Evolutionary conservation across 64 coral and sea anemone genomes (phyloP).

Genomic region (Orbicella faveolata): DNA sequence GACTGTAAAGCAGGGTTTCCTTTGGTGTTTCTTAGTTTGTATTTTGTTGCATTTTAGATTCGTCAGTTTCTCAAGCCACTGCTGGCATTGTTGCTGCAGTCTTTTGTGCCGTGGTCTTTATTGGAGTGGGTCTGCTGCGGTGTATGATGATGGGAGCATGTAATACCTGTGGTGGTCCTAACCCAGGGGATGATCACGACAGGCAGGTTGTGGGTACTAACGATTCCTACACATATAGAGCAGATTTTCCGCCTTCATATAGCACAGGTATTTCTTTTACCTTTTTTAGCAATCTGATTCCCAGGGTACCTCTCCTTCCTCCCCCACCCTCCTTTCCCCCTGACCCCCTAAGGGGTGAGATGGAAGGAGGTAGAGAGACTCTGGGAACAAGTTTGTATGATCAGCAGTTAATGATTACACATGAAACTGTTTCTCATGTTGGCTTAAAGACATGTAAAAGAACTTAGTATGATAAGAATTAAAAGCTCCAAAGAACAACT

Average conservation of each 20-base stretch:
- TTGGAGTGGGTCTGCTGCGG: slow-evolving; percentile 74
- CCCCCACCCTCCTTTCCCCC: no score
- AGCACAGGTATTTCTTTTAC: slow-evolving; percentile 52
- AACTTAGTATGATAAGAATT: no score
- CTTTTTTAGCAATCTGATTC: neutral
- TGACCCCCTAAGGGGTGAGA: no score
- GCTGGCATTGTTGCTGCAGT: slow-evolving; percentile 87
- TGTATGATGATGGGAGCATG: slow-evolving; percentile 67
- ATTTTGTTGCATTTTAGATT: neutral
- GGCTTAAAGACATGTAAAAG: no score
- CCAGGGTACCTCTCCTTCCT: no score
- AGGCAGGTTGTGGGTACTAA: slow-evolving; percentile 55
- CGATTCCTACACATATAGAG: slow-evolving; percentile 54
- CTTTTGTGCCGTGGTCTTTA: slow-evolving; percentile 80
- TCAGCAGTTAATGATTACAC: no score
- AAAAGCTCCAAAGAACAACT: no score
- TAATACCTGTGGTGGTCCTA: slow-evolving; percentile 28
- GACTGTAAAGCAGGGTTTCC: no score
- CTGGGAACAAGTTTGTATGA: no score
- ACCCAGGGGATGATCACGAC: neutral
- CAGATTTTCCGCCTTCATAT: slow-evolving; percentile 80
- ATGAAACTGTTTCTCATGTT: no score
- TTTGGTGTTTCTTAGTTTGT: neutral
- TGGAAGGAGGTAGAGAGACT: no score
- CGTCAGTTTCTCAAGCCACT: slow-evolving; percentile 58